Conservation (phyloP, 2,113 vertebrate genomes). For the Sinocyclocheilus anshuiensis region DNA sequence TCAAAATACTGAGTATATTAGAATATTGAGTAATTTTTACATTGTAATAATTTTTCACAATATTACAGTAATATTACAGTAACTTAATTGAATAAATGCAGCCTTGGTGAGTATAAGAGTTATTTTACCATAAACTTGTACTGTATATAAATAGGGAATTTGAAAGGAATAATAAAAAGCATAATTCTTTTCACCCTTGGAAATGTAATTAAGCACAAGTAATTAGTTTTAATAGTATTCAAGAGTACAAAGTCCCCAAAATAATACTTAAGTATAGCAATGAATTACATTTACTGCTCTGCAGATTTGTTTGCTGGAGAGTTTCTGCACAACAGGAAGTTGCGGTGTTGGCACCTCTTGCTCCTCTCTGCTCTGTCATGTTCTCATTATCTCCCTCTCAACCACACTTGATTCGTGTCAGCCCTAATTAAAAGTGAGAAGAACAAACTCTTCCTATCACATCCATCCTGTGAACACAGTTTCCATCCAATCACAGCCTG, state of each 20-base stretch:
- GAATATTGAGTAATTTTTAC: background rate
- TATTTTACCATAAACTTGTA: background rate
- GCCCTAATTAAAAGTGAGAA: conserved; percentile 57
- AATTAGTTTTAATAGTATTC: background rate
- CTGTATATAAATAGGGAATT: background rate
- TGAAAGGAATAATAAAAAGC: background rate
- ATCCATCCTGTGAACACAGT: conserved; percentile 53
- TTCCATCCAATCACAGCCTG: conserved; percentile 45
- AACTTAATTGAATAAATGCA: background rate
- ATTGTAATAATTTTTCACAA: background rate
- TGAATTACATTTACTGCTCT: background rate
- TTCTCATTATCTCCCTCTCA: conserved; percentile 55
- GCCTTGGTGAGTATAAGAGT: background rate
- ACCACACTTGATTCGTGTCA: conserved; percentile 54
- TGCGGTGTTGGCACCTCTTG: conserved; percentile 21
- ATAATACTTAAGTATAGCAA: background rate
- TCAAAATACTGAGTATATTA: too few relatives aligned
- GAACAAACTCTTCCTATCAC: conserved; percentile 55
- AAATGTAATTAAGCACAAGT: background rate
- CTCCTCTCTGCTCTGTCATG: conserved; percentile 43
- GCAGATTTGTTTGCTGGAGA: conserved; percentile 13
- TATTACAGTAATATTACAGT: background rate
- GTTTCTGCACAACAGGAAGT: conserved; percentile 7
- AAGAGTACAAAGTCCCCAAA: background rate
- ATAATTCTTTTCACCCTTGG: background rate